These are phyloP conservation scores for Galbula dea DNA, from an alignment of 2,113 vertebrate species.

Conservation along the genomic window DNA sequence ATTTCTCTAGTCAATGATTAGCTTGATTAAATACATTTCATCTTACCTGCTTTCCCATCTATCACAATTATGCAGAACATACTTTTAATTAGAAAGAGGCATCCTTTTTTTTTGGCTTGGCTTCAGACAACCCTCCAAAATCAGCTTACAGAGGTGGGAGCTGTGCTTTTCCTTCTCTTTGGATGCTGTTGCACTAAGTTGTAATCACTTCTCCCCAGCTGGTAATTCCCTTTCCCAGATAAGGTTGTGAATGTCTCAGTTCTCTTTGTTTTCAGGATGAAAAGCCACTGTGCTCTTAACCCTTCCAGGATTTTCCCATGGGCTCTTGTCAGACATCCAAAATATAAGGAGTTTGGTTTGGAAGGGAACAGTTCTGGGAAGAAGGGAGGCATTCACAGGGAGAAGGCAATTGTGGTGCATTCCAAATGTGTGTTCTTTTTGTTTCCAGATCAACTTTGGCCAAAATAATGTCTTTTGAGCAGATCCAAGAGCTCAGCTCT, in stretches of 20 bases:
- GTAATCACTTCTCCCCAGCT: not conserved
- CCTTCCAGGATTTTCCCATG: not conserved
- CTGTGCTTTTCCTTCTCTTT: not conserved
- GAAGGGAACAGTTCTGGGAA: not conserved
- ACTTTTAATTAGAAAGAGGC: slow-evolving; percentile 17
- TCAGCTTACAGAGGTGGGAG: not conserved
- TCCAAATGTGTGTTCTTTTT: not conserved
- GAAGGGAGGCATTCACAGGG: not conserved
- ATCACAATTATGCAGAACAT: slow-evolving; percentile 17
- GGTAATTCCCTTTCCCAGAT: not conserved
- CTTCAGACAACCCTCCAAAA: not conserved
- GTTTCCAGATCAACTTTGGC: not conserved
- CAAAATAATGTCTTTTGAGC: not conserved
- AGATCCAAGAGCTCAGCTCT: not conserved
- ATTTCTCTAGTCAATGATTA: slow-evolving; percentile 23
- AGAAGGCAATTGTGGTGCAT: not conserved
- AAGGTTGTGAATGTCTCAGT: not conserved
- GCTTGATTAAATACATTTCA: slow-evolving; percentile 31
- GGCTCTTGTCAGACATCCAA: not conserved
- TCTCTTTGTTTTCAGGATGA: not conserved
- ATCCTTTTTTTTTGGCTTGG: not conserved
- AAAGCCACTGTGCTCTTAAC: not conserved
- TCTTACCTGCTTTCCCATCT: slow-evolving; percentile 33
- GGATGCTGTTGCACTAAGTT: not conserved
- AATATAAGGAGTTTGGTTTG: not conserved